phyloP scores from a whole-genome alignment of 2,888 invertebrate genomes.

The Scaptomyza cyrtandrae region DNA sequence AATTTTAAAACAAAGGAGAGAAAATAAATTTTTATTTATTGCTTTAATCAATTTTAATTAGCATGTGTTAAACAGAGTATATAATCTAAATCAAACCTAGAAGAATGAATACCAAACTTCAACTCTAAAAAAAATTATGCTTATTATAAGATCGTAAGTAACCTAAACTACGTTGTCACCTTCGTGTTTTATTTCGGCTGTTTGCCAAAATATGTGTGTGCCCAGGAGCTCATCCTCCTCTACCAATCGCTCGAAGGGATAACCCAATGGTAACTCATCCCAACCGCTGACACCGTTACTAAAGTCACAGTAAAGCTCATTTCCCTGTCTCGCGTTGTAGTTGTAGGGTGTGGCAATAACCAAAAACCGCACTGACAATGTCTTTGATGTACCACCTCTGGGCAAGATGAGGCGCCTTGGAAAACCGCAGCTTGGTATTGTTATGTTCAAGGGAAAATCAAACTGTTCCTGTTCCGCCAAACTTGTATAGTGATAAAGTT shows the following conservation, averaged over 20 bases:
- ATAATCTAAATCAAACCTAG: too few species aligned
- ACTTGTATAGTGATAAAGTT: slow-evolving; percentile 84
- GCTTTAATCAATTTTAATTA: too few species aligned
- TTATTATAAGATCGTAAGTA: not conserved
- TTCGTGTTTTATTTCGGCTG: slow-evolving; percentile 50
- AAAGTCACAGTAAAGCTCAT: slow-evolving; percentile 60
- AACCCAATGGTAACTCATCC: slow-evolving; percentile 87
- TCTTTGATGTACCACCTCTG: slow-evolving; percentile 85
- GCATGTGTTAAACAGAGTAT: too few species aligned
- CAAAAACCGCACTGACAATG: slow-evolving; percentile 86
- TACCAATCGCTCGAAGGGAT: slow-evolving; percentile 89
- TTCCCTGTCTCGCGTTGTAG: slow-evolving; percentile 46
- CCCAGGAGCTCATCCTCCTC: slow-evolving; percentile 84
- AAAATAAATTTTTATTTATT: too few species aligned
- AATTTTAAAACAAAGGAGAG: too few species aligned
- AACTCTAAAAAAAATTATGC: not conserved
- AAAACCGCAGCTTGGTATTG: slow-evolving; percentile 86
- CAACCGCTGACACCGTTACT: slow-evolving; percentile 80
- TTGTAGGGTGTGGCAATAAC: slow-evolving; percentile 86
- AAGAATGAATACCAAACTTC: not conserved
- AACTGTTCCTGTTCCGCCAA: slow-evolving; percentile 84
- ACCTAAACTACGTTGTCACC: not conserved
- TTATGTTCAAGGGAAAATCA: slow-evolving; percentile 83
- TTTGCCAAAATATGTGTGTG: slow-evolving; percentile 41
- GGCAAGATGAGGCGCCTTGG: slow-evolving; percentile 87